A percentile compares a stretch with the other conserved stretches of the same genome.
phyloP scores from a whole-genome alignment of 2,888 invertebrate genomes.

The Ectropis crepuscularia region DNA sequence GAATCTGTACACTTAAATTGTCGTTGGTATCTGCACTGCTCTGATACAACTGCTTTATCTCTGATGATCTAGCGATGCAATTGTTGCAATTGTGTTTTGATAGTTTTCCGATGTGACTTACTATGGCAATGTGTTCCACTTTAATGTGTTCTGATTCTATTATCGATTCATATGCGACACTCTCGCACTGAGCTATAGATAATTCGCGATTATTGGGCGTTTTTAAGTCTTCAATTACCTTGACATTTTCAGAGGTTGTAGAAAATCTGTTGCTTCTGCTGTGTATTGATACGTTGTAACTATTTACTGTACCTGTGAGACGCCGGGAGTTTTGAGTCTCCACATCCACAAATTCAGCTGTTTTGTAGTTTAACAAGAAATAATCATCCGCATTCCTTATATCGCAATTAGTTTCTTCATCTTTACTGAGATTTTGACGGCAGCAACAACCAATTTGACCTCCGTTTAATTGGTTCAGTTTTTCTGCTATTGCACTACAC shows the following conservation, averaged over 20 bases:
- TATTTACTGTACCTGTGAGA: conserved; percentile 41
- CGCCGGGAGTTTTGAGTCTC: conserved; percentile 58
- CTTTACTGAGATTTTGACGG: conserved; percentile 38
- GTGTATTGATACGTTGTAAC: conserved; percentile 39
- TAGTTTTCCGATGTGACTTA: conserved; percentile 31
- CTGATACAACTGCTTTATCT: conserved; percentile 38
- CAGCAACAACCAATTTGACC: conserved; percentile 45
- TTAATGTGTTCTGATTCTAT: not conserved
- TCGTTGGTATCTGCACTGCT: conserved; percentile 50
- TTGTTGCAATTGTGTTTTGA: conserved; percentile 35
- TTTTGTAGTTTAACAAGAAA: conserved; percentile 43
- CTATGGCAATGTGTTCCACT: conserved; percentile 24
- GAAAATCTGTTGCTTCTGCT: conserved; percentile 37
- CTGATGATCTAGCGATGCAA: conserved; percentile 2
- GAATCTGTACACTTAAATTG: conserved; percentile 41
- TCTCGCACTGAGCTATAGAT: not conserved
- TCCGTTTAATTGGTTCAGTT: conserved; percentile 48
- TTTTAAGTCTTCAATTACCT: conserved; percentile 21
- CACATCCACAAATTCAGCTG: conserved; percentile 49
- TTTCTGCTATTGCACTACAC: conserved; percentile 59
- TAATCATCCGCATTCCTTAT: conserved; percentile 49
- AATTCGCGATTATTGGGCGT: conserved; percentile 2
- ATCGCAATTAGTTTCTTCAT: conserved; percentile 58
- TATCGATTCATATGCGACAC: not conserved
- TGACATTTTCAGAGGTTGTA: conserved; percentile 18